A percentile compares a stretch with the other conserved stretches of the same genome.
phyloP scores from a whole-genome alignment of 2,797 vertebrate species.

The Uromys caudimaculatus region DNA sequence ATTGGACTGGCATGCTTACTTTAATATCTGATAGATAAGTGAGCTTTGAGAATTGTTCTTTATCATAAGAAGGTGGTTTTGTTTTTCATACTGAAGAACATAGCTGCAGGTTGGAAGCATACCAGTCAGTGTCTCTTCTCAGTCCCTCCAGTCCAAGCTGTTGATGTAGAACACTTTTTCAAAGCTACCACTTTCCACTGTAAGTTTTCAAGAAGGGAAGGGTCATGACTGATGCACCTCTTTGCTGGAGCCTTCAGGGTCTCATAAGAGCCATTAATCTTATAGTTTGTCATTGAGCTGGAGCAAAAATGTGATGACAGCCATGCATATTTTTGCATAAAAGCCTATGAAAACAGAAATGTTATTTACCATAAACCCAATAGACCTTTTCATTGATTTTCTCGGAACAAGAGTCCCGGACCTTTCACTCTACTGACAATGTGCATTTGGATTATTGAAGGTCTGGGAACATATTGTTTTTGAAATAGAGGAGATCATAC shows the following conservation, averaged over 20 bases:
- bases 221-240: neutral
- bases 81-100: neutral
- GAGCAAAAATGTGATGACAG: neutral
- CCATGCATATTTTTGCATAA: neutral
- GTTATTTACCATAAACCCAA: neutral
- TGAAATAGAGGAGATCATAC: neutral
- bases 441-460: neutral
- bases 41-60: neutral
- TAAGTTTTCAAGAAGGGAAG: neutral
- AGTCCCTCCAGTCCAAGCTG: neutral
- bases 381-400: neutral
- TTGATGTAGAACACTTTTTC: neutral
- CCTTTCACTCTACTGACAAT: neutral
- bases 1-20: neutral
- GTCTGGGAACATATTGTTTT: neutral
- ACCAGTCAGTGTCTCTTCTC: neutral
- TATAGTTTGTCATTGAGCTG: neutral
- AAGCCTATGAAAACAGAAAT: neutral
- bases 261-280: neutral
- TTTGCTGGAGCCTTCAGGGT: neutral
- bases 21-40: constrained; percentile 12
- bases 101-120: neutral
- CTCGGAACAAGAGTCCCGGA: neutral
- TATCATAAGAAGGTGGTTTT: neutral
- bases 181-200: neutral